phyloP scores from a whole-genome alignment of 2,888 invertebrate genomes.

The Amphipoea lucens region DNA sequence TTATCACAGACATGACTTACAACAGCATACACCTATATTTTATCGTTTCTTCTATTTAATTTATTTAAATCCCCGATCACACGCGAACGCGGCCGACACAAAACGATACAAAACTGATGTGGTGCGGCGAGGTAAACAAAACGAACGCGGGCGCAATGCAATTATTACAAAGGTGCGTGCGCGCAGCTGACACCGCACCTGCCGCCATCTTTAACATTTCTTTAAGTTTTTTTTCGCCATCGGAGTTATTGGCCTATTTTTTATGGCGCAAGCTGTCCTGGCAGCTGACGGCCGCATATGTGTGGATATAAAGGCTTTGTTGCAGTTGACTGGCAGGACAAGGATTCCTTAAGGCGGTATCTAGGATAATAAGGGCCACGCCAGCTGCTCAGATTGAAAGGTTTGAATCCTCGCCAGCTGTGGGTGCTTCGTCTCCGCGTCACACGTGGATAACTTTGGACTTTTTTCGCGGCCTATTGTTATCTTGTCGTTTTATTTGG shows the following conservation, averaged over 20 bases:
- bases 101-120: slow-evolving; percentile 74
- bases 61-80: slow-evolving; percentile 66
- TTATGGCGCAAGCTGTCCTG: slow-evolving; percentile 88
- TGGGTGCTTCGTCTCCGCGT: slow-evolving; percentile 71
- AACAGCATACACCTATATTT: slow-evolving; percentile 48
- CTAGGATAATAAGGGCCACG: slow-evolving; percentile 80
- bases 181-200: slow-evolving; percentile 88
- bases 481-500: slow-evolving; percentile 64
- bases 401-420: slow-evolving; percentile 78
- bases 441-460: slow-evolving; percentile 76
- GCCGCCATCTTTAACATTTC: slow-evolving; percentile 89
- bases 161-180: slow-evolving; percentile 88
- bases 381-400: slow-evolving; percentile 82
- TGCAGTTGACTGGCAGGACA: slow-evolving; percentile 65
- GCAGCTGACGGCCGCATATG: slow-evolving; percentile 85
- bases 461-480: slow-evolving; percentile 64
- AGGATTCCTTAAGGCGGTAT: slow-evolving; percentile 75
- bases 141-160: slow-evolving; percentile 81
- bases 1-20: slow-evolving; percentile 47
- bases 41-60: slow-evolving; percentile 64
- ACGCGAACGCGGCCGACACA: slow-evolving; percentile 67
- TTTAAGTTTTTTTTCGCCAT: slow-evolving; percentile 87
- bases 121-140: slow-evolving; percentile 79
- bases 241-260: slow-evolving; percentile 90
- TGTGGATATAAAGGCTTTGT: slow-evolving; percentile 77